Conservation (phyloP, 2,113 vertebrate genomes). For the Brevimyrus niger region DNA sequence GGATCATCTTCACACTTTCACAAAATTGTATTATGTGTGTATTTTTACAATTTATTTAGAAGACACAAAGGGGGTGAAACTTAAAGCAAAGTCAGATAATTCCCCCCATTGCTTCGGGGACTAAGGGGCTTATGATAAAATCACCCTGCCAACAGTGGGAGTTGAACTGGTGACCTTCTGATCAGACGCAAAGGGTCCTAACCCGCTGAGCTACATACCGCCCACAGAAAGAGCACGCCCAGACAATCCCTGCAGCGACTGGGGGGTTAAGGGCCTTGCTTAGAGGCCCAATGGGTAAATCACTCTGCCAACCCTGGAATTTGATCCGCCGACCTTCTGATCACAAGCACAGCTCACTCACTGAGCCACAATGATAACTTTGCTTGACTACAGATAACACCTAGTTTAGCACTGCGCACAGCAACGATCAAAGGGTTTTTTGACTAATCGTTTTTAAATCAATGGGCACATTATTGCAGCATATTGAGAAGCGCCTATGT, state of each 20-base stretch:
- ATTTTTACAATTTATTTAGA: background rate
- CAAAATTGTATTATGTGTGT: background rate
- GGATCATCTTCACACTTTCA: too few species aligned
- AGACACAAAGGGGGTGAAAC: background rate
- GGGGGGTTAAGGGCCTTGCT: background rate
- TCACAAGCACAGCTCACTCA: background rate
- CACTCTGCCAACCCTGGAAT: background rate
- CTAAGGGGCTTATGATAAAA: background rate
- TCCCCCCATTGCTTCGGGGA: background rate
- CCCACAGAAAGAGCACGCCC: background rate
- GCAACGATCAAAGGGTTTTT: background rate
- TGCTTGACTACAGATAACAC: background rate
- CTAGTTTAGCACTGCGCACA: background rate
- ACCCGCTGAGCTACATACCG: background rate
- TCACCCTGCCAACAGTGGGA: background rate
- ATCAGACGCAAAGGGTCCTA: background rate
- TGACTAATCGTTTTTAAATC: background rate
- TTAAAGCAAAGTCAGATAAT: background rate
- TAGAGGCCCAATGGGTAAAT: background rate
- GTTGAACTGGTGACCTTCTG: background rate
- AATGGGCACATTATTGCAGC: background rate
- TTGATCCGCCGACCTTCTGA: background rate
- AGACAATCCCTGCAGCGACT: background rate
- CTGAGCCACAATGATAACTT: background rate
- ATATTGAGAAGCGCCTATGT: background rate